These are phyloP conservation scores for Fregata magnificens DNA, from an alignment of 2,113 vertebrate genomes.

Conservation along the genomic window DNA sequence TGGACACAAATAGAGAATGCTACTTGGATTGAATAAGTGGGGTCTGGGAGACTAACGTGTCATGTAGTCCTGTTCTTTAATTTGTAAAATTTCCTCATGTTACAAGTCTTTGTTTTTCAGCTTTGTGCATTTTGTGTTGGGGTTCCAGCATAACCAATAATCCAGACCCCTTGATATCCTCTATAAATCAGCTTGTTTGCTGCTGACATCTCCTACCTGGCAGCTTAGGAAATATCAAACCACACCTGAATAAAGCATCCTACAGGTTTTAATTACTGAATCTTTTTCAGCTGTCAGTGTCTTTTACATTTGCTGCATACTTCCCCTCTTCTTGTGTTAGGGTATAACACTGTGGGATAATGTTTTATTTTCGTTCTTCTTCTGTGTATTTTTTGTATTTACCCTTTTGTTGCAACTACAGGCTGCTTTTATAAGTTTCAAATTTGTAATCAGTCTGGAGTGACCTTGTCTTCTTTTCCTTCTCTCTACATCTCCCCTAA, in stretches of 20 bases:
- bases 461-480: background rate
- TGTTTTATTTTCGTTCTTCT: background rate
- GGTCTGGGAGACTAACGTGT: background rate
- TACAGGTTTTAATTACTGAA: background rate
- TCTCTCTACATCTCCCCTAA: background rate
- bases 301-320: background rate
- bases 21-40: background rate
- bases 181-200: background rate
- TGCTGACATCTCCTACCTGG: background rate
- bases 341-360: background rate
- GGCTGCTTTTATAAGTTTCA: background rate
- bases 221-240: background rate
- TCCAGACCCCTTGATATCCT: background rate
- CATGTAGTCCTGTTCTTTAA: background rate
- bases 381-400: background rate
- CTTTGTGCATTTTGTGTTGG: background rate
- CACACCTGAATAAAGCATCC: background rate
- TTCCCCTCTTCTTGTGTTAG: background rate
- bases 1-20: background rate
- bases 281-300: background rate
- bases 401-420: background rate
- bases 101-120: background rate
- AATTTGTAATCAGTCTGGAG: background rate
- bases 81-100: background rate
- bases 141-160: background rate